Conservation (phyloP, 2,888 invertebrate genomes). For the Poecilus cupreus region DNA sequence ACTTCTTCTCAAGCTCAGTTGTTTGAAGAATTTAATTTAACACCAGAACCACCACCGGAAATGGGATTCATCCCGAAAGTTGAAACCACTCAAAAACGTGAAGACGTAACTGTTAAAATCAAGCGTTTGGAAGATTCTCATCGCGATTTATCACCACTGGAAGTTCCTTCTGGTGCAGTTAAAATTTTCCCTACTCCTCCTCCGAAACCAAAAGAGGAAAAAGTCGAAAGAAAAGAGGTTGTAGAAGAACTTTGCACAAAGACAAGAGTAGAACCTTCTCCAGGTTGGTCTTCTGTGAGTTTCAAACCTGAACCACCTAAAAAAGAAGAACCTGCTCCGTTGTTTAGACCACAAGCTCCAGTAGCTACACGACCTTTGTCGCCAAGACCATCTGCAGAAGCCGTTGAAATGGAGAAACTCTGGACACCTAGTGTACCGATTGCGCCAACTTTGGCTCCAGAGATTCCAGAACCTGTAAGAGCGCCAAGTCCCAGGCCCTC, state of each 20-base stretch:
- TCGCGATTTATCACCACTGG: constrained; percentile 73
- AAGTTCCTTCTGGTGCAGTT: constrained; percentile 77
- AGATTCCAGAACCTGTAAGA: constrained; percentile 65
- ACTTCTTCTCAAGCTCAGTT: constrained; percentile 63
- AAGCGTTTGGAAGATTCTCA: constrained; percentile 78
- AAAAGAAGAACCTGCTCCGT: constrained; percentile 65
- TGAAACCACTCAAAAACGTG: constrained; percentile 70
- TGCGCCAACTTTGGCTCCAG: constrained; percentile 66
- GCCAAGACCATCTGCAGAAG: constrained; percentile 79
- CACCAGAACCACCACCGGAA: constrained; percentile 83
- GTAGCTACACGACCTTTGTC: constrained; percentile 73
- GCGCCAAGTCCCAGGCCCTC: constrained; percentile 69
- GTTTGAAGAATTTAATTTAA: constrained; percentile 74
- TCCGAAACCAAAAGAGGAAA: constrained; percentile 61
- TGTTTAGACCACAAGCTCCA: constrained; percentile 72
- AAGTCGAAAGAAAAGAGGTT: constrained; percentile 57
- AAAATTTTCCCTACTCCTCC: constrained; percentile 72
- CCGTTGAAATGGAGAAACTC: constrained; percentile 80
- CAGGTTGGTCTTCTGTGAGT: constrained; percentile 14
- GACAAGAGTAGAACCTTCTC: constrained; percentile 58
- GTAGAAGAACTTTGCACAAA: constrained; percentile 57
- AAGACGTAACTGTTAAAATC: constrained; percentile 77
- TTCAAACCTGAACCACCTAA: constrained; percentile 51
- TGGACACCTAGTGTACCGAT: constrained; percentile 73
- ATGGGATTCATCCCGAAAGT: constrained; percentile 78